phyloP scores from a whole-genome alignment of 1,140 invertebrate genomes.

The Polypedilum pembai region DNA sequence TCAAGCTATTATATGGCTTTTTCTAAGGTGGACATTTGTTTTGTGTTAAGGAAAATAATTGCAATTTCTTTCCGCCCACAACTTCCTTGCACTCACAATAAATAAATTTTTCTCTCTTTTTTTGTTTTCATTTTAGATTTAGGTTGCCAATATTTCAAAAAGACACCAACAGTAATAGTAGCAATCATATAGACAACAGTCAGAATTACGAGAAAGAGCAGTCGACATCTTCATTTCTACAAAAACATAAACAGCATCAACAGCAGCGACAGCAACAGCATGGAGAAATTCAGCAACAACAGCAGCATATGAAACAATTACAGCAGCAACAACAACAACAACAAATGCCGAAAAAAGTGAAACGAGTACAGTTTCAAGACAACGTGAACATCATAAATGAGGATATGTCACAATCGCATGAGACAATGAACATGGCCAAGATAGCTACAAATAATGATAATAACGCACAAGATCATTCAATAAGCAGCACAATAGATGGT shows the following conservation, averaged over 20 bases:
- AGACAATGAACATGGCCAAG: background rate
- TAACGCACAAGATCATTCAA: conserved; percentile 33
- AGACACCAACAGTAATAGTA: background rate
- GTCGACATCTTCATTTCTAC: background rate
- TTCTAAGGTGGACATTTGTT: background rate
- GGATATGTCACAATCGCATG: conserved; percentile 3
- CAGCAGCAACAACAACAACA: background rate
- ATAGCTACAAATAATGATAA: conserved; percentile 32
- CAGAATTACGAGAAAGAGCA: conserved; percentile 10
- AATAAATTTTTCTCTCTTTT: background rate
- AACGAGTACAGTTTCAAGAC: conserved; percentile 42
- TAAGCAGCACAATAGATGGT: conserved; percentile 27
- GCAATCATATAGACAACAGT: conserved; percentile 13
- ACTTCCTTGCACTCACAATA: conserved; percentile 5
- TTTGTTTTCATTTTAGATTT: background rate
- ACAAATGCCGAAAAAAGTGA: conserved; percentile 36
- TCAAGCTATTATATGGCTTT: background rate
- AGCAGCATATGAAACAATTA: conserved; percentile 37
- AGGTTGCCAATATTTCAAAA: conserved; percentile 25
- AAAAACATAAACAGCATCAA: conserved; percentile 18
- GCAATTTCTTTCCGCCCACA: background rate
- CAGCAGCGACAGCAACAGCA: background rate
- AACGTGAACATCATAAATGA: conserved; percentile 34
- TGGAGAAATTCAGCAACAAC: conserved; percentile 3
- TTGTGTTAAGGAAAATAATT: background rate